Conservation (phyloP, 2,888 invertebrate species). For the Andrena marginata region DNA sequence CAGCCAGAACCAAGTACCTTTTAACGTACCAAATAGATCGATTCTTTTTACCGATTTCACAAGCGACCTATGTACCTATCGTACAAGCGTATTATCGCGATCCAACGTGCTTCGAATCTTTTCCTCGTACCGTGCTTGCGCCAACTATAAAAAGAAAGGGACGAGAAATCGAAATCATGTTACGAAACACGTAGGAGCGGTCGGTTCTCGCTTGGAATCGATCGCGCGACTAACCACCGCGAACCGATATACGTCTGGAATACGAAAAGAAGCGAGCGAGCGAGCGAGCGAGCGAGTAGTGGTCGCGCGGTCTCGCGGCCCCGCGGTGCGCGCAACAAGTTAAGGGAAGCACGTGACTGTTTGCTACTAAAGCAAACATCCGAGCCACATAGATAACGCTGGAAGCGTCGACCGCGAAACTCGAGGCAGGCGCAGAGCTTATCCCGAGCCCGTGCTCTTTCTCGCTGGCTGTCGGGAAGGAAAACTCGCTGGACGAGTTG, state of each 20-base stretch:
- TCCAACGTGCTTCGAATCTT: neutral
- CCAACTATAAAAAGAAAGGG: conserved; percentile 1
- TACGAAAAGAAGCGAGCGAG: conserved; percentile 9
- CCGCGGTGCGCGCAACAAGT: conserved; percentile 50
- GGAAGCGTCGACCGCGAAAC: conserved; percentile 47
- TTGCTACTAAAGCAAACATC: conserved; percentile 45
- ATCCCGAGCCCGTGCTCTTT: neutral
- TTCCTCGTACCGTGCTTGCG: neutral
- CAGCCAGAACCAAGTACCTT: conserved; percentile 67
- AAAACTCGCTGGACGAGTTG: conserved; percentile 59
- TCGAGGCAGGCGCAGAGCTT: conserved; percentile 7
- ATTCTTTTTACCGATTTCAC: too few relatives aligned
- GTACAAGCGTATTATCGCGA: neutral
- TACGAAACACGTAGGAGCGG: neutral
- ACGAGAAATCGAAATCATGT: neutral
- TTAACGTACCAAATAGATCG: conserved; percentile 62
- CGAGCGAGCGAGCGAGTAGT: neutral
- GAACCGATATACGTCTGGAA: conserved; percentile 12
- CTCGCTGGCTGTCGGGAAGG: neutral
- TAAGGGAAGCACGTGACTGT: conserved; percentile 51
- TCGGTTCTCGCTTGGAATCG: conserved; percentile 7
- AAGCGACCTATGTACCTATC: too few relatives aligned
- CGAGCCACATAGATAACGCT: conserved; percentile 44
- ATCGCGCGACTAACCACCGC: conserved; percentile 2
- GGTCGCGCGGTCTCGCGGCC: neutral